Evolutionary conservation across 1,140 invertebrate genomes (phyloP), one percentile per base, ranked within the genome.

Genomic region (Antheraea mylitta): DNA sequence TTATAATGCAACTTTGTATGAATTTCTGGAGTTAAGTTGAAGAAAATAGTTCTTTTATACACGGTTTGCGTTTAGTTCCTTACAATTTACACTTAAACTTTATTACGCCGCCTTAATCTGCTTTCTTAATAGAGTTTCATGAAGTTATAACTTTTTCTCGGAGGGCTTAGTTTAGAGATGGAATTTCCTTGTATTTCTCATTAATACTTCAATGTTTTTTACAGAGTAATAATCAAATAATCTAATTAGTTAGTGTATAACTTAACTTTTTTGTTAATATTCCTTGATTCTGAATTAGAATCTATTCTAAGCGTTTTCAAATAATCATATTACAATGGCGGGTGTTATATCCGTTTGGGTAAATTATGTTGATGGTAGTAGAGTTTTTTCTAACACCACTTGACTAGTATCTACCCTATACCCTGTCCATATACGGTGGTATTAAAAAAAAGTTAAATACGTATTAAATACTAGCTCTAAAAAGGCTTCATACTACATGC

Each of bases 61-160:
- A 66, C 18, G 67, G 59, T 30, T 72, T 60, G 64, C 58, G 61
- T 64, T 72, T 30, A 48, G 64, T 65, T 68, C 60, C 66, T 69
- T 61, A 72, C 42, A 72, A 72, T 72, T 72, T 72, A 72, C 67
- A 72, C 67, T 48, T 45, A 72, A 72, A 72, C 71, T 72, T 72
- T 64, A 72, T 69, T 72, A 68, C 60, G 67, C 64, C 18, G 58
- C 60, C 61, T 68, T 72, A 72, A 72, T 72, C 71, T 72, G 58
- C 64, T 22, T 62, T 45, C 71, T 61, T 72, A 72, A 72, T 72
- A 72, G 59, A 60, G 30, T 60, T 60, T 60, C 59, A 60, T 60
- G 18, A 22, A 22, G 18, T 60, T 60, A 60, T 60, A 22, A 60
- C 30, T 19, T 19, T 60, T 60, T 60, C 4, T 60, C 59, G 7